Conservation (phyloP, 2,888 invertebrate species). For the Drosophila paramelanica region DNA sequence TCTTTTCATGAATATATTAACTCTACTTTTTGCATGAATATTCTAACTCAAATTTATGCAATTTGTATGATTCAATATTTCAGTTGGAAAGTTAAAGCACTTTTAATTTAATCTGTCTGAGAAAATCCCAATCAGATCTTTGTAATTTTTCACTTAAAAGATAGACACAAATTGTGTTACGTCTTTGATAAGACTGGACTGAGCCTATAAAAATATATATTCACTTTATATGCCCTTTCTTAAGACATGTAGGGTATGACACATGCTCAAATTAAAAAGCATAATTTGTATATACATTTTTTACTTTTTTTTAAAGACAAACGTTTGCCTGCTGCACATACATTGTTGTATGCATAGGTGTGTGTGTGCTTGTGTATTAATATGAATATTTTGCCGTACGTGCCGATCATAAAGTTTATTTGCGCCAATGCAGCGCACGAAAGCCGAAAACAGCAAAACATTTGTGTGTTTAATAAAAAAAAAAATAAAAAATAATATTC, state of each 20-base stretch:
- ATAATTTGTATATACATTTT: constrained; percentile 22
- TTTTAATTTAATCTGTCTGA: too few relatives aligned
- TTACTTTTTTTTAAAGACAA: constrained; percentile 34
- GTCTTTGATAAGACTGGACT: constrained; percentile 1
- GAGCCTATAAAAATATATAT: neutral
- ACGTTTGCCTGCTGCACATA: constrained; percentile 22
- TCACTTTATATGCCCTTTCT: constrained; percentile 11
- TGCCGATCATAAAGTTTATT: constrained; percentile 78
- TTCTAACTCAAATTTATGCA: too few relatives aligned
- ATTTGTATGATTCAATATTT: too few relatives aligned
- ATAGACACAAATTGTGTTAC: constrained; percentile 1
- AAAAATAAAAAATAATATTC: constrained; percentile 76
- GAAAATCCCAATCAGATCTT: neutral
- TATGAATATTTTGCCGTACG: constrained; percentile 56
- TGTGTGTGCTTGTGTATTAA: constrained; percentile 24
- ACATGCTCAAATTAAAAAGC: constrained; percentile 51
- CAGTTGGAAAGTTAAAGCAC: neutral
- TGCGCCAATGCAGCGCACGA: constrained; percentile 48
- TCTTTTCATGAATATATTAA: too few relatives aligned
- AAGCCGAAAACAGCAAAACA: constrained; percentile 5
- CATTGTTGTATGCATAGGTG: neutral
- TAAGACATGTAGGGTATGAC: constrained; percentile 29
- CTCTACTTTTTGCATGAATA: too few relatives aligned
- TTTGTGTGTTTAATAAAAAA: too few relatives aligned
- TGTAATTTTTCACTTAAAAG: neutral